Conservation (phyloP, 2,888 invertebrate species). For the Ditylenchus weischeri region DNA sequence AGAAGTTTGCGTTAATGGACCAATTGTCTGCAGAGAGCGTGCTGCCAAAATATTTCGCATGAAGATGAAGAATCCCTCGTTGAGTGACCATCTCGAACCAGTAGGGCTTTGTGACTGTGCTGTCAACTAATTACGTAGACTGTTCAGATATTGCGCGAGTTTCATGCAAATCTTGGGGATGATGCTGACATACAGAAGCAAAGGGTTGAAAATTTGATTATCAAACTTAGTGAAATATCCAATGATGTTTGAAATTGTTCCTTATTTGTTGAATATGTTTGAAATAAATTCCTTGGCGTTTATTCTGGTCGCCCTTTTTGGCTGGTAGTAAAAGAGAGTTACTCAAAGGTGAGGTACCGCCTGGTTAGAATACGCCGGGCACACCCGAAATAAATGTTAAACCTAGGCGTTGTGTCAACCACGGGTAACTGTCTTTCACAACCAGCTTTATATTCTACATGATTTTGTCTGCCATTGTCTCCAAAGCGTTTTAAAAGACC, state of each 20-base stretch:
- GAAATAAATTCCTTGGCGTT: neutral
- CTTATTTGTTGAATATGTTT: neutral
- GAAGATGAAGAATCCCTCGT: slow-evolving; percentile 45
- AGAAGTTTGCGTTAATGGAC: slow-evolving; percentile 64
- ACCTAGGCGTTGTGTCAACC: too few species aligned
- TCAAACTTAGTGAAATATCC: slow-evolving; percentile 11
- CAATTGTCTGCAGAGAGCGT: slow-evolving; percentile 33
- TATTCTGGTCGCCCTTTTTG: too few species aligned
- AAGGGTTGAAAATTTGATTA: slow-evolving; percentile 31
- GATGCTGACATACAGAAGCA: slow-evolving; percentile 36
- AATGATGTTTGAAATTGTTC: slow-evolving; percentile 2
- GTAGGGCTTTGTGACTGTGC: slow-evolving; percentile 25
- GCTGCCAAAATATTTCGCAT: slow-evolving; percentile 50
- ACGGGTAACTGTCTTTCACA: too few species aligned
- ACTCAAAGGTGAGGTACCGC: too few species aligned
- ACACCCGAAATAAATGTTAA: too few species aligned
- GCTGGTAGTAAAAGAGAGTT: too few species aligned
- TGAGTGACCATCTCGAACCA: slow-evolving; percentile 42
- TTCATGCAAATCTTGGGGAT: slow-evolving; percentile 32
- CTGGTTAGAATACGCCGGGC: too few species aligned
- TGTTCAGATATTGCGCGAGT: slow-evolving; percentile 42
- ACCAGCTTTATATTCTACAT: too few species aligned
- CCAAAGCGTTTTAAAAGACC: too few species aligned
- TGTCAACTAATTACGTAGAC: neutral
- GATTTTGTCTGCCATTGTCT: too few species aligned